phyloP scores from a whole-genome alignment of 2,888 invertebrate species.

The Polydesmus complanatus region DNA sequence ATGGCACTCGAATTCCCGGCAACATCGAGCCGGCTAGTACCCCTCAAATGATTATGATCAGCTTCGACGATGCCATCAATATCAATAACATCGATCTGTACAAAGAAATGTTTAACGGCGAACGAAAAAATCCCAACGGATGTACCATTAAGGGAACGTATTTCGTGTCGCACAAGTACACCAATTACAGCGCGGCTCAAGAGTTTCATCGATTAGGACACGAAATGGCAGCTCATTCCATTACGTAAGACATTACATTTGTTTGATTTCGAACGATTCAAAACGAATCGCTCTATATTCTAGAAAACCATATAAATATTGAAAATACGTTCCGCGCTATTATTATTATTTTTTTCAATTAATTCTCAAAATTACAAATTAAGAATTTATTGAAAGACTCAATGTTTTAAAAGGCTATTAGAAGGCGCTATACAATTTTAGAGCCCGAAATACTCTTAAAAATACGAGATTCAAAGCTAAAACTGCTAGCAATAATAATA shows the following conservation, averaged over 20 bases:
- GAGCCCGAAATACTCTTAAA: too few species aligned
- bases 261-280: neutral
- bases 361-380: neutral
- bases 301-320: neutral
- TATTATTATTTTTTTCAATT: neutral
- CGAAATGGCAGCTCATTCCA: constrained; percentile 85
- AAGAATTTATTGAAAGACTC: neutral
- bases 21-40: constrained; percentile 34
- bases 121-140: constrained; percentile 81
- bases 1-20: constrained; percentile 57
- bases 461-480: too few species aligned
- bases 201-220: constrained; percentile 82
- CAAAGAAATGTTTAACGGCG: constrained; percentile 78
- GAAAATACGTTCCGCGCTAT: too few species aligned
- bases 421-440: neutral
- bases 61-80: constrained; percentile 88
- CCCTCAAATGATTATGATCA: constrained; percentile 87
- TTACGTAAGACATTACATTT: constrained; percentile 48
- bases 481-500: too few species aligned
- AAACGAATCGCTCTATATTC: neutral
- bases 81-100: constrained; percentile 88
- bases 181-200: constrained; percentile 80
- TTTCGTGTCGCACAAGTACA: constrained; percentile 85
- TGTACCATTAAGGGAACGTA: constrained; percentile 84
- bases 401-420: neutral